Evolutionary conservation across 1,140 invertebrate species (phyloP), one percentile per base, ranked within the genome.

Genomic region (Laodelphax striatellus): DNA sequence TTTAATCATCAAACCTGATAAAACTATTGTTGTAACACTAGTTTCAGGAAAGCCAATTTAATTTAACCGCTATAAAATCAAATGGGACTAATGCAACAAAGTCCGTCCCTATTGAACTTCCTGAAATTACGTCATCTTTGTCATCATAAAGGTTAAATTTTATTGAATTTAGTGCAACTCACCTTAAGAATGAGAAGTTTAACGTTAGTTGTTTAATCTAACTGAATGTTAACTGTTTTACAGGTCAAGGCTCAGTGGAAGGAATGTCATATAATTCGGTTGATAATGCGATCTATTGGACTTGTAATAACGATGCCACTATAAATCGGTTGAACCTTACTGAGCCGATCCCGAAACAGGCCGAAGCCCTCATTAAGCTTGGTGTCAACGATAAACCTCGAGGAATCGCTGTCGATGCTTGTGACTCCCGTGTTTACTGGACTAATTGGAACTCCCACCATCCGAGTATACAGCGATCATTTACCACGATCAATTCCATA

Each of bases 321-420:
- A 85, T 93, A 28, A 83, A 81, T 58, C 76, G 81, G 62, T 73
- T 85, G 28, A 78, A 79, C 67, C 67, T 81, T 10, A 63, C 70
- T 42, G 43, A 66, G 11, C 13, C 28, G 54, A 56, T 46, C 13
- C 58, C 66, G 8, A 71, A 74, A 5, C 67, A 71, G 64, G 77
- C 84, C 9, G 74, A 82, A 65, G 81, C 79, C 50, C 79, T 94
- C 22, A 71, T 94, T 4, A 80, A 81, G 63, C 72, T 94, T 46
- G 71, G 77, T 10, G 62, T 70, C 4, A 80, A 82, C 38, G 91
- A 94, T 70, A 88, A 89, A 68, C 89, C 88, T 1, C 71, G 92
- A 13, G 90, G 90, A 13, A 88, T 95, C 65, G 88, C 83, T 19
- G 78, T 88, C 6, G 88, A 94, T 68, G 82, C 83, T 42, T 94